Base-by-base conservation (phyloP, 2,113 vertebrate genomes). In the Sapayoa aenigma region DNA sequence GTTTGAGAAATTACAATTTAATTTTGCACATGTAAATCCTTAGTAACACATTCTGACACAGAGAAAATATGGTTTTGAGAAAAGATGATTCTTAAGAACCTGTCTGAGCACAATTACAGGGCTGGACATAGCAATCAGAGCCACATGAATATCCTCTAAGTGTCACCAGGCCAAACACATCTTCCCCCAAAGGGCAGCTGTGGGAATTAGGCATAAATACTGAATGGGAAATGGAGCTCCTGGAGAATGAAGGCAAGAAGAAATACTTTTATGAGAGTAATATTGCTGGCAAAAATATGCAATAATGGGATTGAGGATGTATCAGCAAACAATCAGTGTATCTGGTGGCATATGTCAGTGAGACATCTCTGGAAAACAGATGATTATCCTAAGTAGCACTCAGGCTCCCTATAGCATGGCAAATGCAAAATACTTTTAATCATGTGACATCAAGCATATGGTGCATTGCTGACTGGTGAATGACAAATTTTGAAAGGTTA, bases 371-470 rank as follows among this genome's bases (percentile, higher is more conserved):
- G 33, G 69, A 71, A 87, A 85, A 94, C 85, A 94, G 73, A 71
- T 25, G 33, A 33, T 73, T 56, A 76, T 79, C 42, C 81, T 37
- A 90, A 84, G 83, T 47, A 89, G 79, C 25, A 35, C 63, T 42
- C 39, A 82, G 58, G 65, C 76, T 37, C 37, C 90, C 44, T 8
- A 68, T 59, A 93, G 90, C 59, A 74, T 15, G 10, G 77, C 42
- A 85, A 95, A 95, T 53, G 47, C 59, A 76, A 89, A 94, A 93
- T 87, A 89, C 62, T 83, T 89, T 55, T 66, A 63, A 94, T 88
- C 89, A 94, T 91, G 93, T 94, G 89, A 94, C 93, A 96, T 77
- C 66, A 91, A 97, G 78, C 94, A 95, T 94, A 94, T 96, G 95
- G 94, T 77, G 84, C 50, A 44, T 37, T 63, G 42, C 78, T 89